These are phyloP conservation scores for Ia io DNA, from an alignment of 2,113 vertebrate genomes.

Conservation along the genomic window DNA sequence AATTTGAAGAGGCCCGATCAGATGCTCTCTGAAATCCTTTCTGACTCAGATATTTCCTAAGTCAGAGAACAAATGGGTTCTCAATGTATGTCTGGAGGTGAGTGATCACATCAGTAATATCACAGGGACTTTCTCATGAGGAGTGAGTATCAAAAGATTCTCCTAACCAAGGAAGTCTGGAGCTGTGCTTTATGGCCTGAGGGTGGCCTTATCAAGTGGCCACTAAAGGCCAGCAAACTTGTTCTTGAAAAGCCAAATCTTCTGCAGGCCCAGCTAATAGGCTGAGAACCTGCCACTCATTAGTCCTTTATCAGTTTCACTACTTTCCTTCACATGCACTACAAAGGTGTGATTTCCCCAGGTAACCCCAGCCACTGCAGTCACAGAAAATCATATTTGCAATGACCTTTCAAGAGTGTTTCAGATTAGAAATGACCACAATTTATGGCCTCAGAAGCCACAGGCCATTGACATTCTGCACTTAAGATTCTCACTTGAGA, in stretches of 20 bases:
- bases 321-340: not conserved
- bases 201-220: not conserved
- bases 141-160: not conserved
- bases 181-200: not conserved
- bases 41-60: not conserved
- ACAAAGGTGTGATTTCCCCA: constrained; percentile 45
- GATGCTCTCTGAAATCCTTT: not conserved
- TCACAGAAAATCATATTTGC: constrained; percentile 31
- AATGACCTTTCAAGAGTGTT: constrained; percentile 39
- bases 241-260: not conserved
- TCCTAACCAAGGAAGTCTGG: not conserved
- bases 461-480: not conserved
- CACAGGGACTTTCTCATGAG: not conserved
- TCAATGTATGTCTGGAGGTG: not conserved
- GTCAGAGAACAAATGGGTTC: not conserved
- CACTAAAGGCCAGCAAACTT: not conserved
- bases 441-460: constrained; percentile 31
- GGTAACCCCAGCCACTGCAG: not conserved
- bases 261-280: not conserved
- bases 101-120: not conserved
- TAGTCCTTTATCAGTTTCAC: not conserved
- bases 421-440: constrained; percentile 39
- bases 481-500: constrained; percentile 12
- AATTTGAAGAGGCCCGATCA: not conserved
- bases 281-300: not conserved